Percentiles rank a stretch among this genome's conserved stretches.
phyloP scores from a whole-genome alignment of 2,113 vertebrate species.

The Aegithalos caudatus region DNA sequence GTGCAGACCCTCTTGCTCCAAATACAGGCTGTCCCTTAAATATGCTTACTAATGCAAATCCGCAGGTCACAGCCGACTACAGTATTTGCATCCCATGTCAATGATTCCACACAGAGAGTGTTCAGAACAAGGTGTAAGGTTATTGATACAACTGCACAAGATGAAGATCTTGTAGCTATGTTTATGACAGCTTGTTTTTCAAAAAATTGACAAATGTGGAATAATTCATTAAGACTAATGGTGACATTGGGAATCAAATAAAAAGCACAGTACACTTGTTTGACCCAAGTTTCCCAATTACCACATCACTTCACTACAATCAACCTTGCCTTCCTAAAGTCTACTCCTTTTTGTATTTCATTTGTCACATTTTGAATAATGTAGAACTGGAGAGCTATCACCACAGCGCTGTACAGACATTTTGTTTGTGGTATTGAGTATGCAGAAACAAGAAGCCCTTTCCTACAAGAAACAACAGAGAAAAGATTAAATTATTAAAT shows the following conservation, averaged over 20 bases:
- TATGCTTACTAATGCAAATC: neutral
- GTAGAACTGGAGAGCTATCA: neutral
- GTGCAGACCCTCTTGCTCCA: neutral
- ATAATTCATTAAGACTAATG: neutral
- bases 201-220: neutral
- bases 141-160: neutral
- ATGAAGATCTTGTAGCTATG: neutral
- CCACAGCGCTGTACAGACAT: neutral
- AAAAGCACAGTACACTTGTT: neutral
- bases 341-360: neutral
- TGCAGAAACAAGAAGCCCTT: neutral
- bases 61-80: neutral
- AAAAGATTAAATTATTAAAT: neutral
- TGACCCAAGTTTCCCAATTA: neutral
- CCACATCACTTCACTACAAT: neutral
- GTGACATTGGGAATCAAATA: neutral
- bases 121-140: neutral
- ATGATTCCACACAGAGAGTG: neutral
- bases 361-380: neutral
- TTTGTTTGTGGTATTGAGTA: neutral
- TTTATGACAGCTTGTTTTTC: neutral
- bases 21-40: neutral
- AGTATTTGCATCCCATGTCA: neutral
- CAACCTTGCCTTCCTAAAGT: neutral
- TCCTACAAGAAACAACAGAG: neutral